Evolutionary conservation across 2,113 vertebrate genomes (phyloP).

Genomic region (Setophaga kirtlandii): DNA sequence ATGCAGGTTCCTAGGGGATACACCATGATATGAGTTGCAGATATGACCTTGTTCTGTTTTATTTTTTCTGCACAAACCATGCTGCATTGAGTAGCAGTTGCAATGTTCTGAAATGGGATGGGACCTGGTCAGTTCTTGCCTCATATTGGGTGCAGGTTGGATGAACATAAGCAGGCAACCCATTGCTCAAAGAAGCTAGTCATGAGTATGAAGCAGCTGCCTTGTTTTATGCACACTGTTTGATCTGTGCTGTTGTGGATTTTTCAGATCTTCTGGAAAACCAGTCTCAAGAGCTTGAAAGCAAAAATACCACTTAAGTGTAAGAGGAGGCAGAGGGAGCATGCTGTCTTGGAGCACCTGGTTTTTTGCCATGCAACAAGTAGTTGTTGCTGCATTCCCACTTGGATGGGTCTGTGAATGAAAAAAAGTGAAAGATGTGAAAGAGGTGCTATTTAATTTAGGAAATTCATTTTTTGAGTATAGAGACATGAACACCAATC

Average conservation of each 20-base stretch:
- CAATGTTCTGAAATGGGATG: neutral
- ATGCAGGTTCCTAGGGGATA: neutral
- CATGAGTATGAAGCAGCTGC: neutral
- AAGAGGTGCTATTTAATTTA: neutral
- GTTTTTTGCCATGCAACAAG: neutral
- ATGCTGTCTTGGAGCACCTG: neutral
- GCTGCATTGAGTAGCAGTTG: neutral
- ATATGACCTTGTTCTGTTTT: neutral
- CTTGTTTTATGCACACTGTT: neutral
- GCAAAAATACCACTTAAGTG: neutral
- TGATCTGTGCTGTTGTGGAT: neutral
- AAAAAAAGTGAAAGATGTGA: neutral
- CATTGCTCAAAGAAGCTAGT: neutral
- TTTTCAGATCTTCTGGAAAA: neutral
- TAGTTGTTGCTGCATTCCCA: neutral
- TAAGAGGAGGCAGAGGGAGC: neutral
- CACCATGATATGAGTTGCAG: neutral
- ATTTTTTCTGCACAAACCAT: neutral
- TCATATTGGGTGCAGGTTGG: neutral
- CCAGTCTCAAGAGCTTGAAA: neutral
- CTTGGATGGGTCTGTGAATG: neutral
- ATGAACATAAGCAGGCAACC: neutral
- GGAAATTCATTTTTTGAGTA: neutral
- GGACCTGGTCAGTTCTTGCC: neutral
- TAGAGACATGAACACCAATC: neutral